Conservation (phyloP, 2,888 invertebrate species). For the Polydrusus cervinus region DNA sequence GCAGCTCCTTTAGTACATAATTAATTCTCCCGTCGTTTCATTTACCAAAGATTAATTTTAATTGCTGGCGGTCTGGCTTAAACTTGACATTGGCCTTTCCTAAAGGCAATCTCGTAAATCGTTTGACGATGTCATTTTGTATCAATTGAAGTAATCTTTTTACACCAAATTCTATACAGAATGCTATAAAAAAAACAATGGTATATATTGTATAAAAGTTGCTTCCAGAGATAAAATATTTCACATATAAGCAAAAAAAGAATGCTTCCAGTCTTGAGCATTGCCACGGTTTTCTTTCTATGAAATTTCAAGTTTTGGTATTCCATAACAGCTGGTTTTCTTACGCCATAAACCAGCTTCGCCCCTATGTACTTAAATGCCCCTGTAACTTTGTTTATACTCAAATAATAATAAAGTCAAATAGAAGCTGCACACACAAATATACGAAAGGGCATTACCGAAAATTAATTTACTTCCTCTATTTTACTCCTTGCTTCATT, state of each 20-base stretch:
- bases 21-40: slow-evolving; percentile 37
- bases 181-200: too few species aligned
- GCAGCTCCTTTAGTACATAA: slow-evolving; percentile 26
- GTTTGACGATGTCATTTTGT: background rate
- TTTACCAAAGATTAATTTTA: slow-evolving; percentile 39
- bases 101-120: background rate
- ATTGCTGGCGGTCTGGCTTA: background rate
- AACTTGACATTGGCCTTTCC: slow-evolving; percentile 13
- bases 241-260: too few species aligned
- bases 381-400: too few species aligned
- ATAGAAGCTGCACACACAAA: background rate
- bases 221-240: too few species aligned
- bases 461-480: slow-evolving; percentile 2
- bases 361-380: too few species aligned
- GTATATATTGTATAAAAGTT: too few species aligned
- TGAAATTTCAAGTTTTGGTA: too few species aligned
- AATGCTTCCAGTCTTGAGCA: too few species aligned
- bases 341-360: too few species aligned
- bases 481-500: background rate
- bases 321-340: too few species aligned
- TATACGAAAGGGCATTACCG: background rate
- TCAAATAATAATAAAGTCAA: background rate
- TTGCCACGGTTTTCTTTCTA: too few species aligned
- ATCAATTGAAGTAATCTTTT: background rate
- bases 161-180: background rate